phyloP scores from a whole-genome alignment of 2,888 invertebrate species.

The Formica aserva region DNA sequence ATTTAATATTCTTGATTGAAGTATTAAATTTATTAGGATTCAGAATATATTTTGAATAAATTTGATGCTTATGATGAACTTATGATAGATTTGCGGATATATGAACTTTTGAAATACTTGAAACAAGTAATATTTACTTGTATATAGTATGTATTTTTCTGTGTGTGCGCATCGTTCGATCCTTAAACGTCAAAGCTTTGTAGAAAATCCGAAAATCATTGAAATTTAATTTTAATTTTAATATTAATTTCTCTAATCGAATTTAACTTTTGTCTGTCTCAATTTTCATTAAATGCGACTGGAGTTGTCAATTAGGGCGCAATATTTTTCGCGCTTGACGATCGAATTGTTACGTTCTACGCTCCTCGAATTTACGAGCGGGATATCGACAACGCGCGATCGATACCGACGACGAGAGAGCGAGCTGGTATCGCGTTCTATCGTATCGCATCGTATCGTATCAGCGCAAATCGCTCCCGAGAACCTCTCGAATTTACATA shows the following conservation, averaged over 20 bases:
- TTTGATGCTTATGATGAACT: no score
- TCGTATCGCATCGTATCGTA: constrained; percentile 32
- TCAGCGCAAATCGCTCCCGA: constrained; percentile 61
- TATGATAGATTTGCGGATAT: no score
- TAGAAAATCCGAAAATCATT: no score
- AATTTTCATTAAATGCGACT: not conserved
- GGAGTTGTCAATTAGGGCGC: constrained; percentile 25
- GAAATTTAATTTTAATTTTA: not conserved
- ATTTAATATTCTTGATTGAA: no score
- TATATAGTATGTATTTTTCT: no score
- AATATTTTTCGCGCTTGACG: constrained; percentile 27
- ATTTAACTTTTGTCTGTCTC: not conserved
- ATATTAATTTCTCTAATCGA: not conserved
- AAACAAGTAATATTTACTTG: no score
- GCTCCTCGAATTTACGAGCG: constrained; percentile 49
- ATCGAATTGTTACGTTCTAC: constrained; percentile 21
- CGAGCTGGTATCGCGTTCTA: constrained; percentile 34
- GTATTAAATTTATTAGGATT: no score
- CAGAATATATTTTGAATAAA: no score
- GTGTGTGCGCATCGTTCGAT: not conserved
- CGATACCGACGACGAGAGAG: constrained; percentile 37
- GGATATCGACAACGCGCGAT: constrained; percentile 13
- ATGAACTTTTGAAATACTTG: no score
- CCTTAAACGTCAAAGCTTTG: not conserved
- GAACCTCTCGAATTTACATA: constrained; percentile 75